Percentiles rank a stretch among this genome's conserved stretches.
Evolutionary conservation across 2,113 vertebrate species (phyloP).

Genomic region (Melanocharis versteri): DNA sequence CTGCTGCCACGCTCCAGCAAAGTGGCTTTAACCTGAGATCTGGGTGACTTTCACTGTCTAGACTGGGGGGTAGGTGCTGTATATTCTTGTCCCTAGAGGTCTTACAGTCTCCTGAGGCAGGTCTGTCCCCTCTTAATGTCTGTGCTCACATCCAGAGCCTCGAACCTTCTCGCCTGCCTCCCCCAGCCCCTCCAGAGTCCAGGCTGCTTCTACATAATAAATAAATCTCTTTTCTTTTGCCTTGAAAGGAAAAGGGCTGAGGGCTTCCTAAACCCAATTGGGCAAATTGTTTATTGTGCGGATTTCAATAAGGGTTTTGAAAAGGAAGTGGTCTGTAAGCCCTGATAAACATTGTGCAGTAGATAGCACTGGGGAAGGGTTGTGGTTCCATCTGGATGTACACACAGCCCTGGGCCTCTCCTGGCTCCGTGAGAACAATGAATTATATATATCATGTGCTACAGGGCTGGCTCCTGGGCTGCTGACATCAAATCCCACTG

Average conservation of each 20-base stretch:
- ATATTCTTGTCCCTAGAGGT: not conserved
- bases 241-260: constrained; percentile 53
- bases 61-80: rapidly evolving
- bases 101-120: not conserved
- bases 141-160: not conserved
- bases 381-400: constrained; percentile 39
- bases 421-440: not conserved
- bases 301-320: constrained; percentile 64
- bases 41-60: not conserved
- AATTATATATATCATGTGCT: not conserved
- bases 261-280: constrained; percentile 43
- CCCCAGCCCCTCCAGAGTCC: not conserved
- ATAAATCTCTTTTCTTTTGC: constrained; percentile 21
- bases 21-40: not conserved
- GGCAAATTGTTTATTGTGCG: constrained; percentile 68
- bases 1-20: not conserved
- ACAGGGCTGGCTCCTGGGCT: not conserved
- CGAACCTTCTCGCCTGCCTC: rapidly evolving
- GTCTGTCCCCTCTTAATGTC: not conserved
- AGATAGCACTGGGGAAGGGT: constrained; percentile 43
- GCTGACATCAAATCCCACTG: not conserved
- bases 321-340: constrained; percentile 68
- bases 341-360: constrained; percentile 57
- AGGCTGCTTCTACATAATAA: not conserved
- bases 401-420: not conserved